Percentiles rank a stretch among this genome's conserved stretches.
Evolutionary conservation across 2,113 vertebrate genomes (phyloP).

Genomic region (Henicopernis longicauda): DNA sequence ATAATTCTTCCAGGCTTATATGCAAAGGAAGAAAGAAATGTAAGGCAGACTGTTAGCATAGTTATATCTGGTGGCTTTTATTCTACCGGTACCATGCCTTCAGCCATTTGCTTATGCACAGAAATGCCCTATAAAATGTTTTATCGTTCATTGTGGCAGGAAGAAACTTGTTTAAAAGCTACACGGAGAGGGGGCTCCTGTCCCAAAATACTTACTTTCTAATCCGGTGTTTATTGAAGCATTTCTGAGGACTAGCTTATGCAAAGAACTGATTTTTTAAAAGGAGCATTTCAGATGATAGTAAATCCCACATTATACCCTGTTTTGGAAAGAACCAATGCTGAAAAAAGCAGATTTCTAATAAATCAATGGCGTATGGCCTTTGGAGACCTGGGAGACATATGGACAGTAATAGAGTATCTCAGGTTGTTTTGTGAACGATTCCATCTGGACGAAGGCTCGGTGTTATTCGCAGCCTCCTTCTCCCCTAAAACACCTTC

Average conservation of each 20-base stretch:
- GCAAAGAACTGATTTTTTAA: conserved; percentile 32
- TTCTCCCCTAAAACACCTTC: conserved; percentile 87
- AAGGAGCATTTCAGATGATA: conserved; percentile 5
- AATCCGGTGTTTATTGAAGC: conserved; percentile 56
- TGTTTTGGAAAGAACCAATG: conserved; percentile 47
- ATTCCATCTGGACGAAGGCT: conserved; percentile 83
- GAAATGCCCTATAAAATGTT: conserved; percentile 50
- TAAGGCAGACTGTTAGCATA: conserved; percentile 37
- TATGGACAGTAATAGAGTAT: conserved; percentile 88
- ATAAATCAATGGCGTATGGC: conserved; percentile 87
- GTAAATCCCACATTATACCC: conserved; percentile 58
- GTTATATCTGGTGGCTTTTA: conserved; percentile 44
- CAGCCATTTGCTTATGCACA: conserved; percentile 53
- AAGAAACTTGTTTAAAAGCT: conserved; percentile 63
- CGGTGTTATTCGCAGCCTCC: conserved; percentile 78
- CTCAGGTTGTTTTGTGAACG: conserved; percentile 89
- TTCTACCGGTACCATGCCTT: conserved; percentile 37
- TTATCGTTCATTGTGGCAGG: conserved; percentile 9
- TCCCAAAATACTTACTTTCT: conserved; percentile 65
- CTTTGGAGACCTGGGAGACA: conserved; percentile 85
- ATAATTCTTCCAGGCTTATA: conserved; percentile 72
- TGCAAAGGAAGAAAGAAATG: conserved; percentile 61
- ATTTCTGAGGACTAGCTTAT: conserved; percentile 46
- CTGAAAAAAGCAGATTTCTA: conserved; percentile 74
- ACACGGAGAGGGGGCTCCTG: conserved; percentile 19